Percentiles rank a stretch among this genome's conserved stretches.
Evolutionary conservation across 2,113 vertebrate genomes (phyloP).

Genomic region (Myotis davidii): DNA sequence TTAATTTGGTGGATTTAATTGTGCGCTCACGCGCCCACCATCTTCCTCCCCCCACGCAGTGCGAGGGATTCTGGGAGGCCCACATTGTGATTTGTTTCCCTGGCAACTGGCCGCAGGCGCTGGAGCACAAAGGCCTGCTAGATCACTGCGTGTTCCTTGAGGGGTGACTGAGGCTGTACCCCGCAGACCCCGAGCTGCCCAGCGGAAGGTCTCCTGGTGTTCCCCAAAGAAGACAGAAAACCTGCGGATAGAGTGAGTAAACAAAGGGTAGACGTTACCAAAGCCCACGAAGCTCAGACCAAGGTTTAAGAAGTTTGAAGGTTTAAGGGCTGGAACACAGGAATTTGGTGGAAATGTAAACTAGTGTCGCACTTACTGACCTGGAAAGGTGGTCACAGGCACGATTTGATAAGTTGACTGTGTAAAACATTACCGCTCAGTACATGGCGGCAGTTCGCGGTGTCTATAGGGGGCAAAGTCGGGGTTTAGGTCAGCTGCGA

Average conservation of each 20-base stretch:
- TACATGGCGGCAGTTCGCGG: accelerated
- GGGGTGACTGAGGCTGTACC: no score
- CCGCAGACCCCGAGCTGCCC: not conserved
- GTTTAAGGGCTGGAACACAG: not conserved
- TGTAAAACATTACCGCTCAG: not conserved
- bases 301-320: not conserved
- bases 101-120: not conserved
- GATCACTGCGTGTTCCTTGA: not conserved
- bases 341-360: not conserved
- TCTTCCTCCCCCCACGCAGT: no score
- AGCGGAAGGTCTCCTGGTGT: not conserved
- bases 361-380: not conserved
- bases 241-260: not conserved
- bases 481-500: not conserved
- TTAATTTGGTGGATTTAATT: not conserved
- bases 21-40: accelerated
- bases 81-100: not conserved
- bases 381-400: not conserved
- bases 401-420: not conserved
- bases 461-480: accelerated
- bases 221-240: not conserved
- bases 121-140: not conserved
- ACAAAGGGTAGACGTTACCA: not conserved
- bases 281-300: not conserved
- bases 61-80: not conserved